Conservation (phyloP, 2,888 invertebrate species). For the Maniola hyperantus region DNA sequence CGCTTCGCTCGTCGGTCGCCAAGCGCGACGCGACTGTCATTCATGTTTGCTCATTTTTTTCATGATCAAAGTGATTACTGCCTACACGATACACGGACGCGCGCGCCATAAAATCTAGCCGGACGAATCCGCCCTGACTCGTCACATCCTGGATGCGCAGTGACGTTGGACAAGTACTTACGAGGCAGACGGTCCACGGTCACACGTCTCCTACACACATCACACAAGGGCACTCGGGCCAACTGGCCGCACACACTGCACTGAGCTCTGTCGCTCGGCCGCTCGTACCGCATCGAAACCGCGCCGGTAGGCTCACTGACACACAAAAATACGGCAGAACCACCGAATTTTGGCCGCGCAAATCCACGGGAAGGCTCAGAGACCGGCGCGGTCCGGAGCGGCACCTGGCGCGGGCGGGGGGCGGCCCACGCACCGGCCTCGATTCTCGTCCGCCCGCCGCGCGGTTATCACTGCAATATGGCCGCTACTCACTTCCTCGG, state of each 20-base stretch:
- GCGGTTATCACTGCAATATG: slow-evolving; percentile 84
- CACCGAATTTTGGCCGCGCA: slow-evolving; percentile 81
- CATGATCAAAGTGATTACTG: slow-evolving; percentile 54
- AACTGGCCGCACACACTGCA: slow-evolving; percentile 74
- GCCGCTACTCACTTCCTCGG: slow-evolving; percentile 83
- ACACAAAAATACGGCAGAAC: slow-evolving; percentile 74
- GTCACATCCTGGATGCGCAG: slow-evolving; percentile 42
- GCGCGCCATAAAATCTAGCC: slow-evolving; percentile 52
- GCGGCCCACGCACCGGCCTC: slow-evolving; percentile 84
- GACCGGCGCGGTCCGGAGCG: slow-evolving; percentile 85
- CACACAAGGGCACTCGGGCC: slow-evolving; percentile 78
- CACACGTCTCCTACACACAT: slow-evolving; percentile 77
- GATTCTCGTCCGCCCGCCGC: slow-evolving; percentile 83
- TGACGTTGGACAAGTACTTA: slow-evolving; percentile 70
- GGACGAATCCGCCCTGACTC: slow-evolving; percentile 47
- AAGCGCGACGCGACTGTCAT: slow-evolving; percentile 54
- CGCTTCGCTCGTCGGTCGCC: slow-evolving; percentile 58
- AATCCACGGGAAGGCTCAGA: slow-evolving; percentile 82
- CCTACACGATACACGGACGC: slow-evolving; percentile 53
- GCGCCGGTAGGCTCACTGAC: slow-evolving; percentile 74
- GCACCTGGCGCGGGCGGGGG: slow-evolving; percentile 81
- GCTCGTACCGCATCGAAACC: slow-evolving; percentile 68
- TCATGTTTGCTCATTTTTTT: slow-evolving; percentile 66
- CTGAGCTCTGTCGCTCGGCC: slow-evolving; percentile 59
- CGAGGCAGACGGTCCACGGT: slow-evolving; percentile 76